Percentiles rank a stretch among this genome's conserved stretches.
Conservation (phyloP, 2,113 vertebrate genomes). For the Dromiciops gliroides region DNA sequence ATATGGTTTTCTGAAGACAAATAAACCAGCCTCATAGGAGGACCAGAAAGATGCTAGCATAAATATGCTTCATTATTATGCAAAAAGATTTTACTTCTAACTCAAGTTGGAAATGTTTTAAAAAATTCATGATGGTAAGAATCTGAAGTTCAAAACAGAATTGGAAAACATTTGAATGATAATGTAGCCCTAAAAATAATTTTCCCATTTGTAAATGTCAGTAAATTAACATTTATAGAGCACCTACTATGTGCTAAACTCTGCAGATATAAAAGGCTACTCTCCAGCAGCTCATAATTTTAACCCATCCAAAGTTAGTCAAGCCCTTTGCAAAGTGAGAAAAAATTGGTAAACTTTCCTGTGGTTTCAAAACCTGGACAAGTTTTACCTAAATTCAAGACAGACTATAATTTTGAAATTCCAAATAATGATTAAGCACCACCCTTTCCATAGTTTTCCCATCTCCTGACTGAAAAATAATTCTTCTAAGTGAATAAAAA, state of each 20-base stretch:
- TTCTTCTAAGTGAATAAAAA: background rate
- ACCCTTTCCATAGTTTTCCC: background rate
- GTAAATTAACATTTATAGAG: background rate
- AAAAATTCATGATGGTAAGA: background rate
- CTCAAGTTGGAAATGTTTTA: background rate
- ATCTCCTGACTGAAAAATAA: background rate
- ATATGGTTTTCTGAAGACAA: conserved; percentile 20
- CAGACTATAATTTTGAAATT: background rate
- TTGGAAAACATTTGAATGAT: background rate
- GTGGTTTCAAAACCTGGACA: background rate
- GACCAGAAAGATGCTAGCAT: background rate
- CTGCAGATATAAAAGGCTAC: background rate
- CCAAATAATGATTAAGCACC: background rate
- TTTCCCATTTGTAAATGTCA: background rate
- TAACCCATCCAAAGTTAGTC: background rate
- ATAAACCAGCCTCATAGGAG: background rate
- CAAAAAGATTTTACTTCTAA: background rate
- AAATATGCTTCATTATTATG: background rate
- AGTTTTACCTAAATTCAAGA: background rate
- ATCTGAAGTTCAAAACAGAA: background rate
- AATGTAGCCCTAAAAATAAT: background rate
- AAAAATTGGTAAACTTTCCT: background rate
- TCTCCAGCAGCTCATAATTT: background rate
- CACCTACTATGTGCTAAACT: background rate
- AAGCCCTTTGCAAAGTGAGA: background rate